Evolutionary conservation across 2,888 invertebrate genomes (phyloP).

Genomic region (Lysandra bellargus): DNA sequence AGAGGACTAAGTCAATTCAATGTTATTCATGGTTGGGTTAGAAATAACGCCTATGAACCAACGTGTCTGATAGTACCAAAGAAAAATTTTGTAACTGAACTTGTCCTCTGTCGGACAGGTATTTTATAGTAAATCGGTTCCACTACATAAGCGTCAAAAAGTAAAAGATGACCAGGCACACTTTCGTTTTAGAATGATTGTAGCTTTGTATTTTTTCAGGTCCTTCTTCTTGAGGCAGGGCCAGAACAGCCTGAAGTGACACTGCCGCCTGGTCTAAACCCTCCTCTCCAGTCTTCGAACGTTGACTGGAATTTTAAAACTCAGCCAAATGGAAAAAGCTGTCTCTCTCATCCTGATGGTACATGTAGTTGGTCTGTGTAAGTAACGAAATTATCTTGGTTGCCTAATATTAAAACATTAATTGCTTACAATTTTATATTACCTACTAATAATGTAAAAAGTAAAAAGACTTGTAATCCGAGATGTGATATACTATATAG

Average conservation of each 20-base stretch:
- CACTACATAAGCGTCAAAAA: not conserved
- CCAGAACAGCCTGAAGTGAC: not conserved
- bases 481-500: no score
- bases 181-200: not conserved
- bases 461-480: no score
- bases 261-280: not conserved
- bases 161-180: not conserved
- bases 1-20: no score
- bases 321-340: not conserved
- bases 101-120: no score
- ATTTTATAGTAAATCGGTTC: no score
- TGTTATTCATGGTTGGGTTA: no score
- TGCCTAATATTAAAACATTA: not conserved
- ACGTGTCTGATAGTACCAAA: no score
- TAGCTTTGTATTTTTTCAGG: not conserved
- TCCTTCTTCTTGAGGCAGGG: not conserved
- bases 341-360: not conserved
- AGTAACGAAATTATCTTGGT: not conserved
- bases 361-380: constrained; percentile 2
- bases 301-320: constrained; percentile 2
- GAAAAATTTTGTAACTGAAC: no score
- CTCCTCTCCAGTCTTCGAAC: not conserved
- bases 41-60: no score
- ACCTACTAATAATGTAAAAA: no score
- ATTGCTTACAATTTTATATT: no score